Percentiles rank a stretch among this genome's conserved stretches.
Conservation (phyloP, 2,797 vertebrate species). For the Scomberomorus guttatus region DNA sequence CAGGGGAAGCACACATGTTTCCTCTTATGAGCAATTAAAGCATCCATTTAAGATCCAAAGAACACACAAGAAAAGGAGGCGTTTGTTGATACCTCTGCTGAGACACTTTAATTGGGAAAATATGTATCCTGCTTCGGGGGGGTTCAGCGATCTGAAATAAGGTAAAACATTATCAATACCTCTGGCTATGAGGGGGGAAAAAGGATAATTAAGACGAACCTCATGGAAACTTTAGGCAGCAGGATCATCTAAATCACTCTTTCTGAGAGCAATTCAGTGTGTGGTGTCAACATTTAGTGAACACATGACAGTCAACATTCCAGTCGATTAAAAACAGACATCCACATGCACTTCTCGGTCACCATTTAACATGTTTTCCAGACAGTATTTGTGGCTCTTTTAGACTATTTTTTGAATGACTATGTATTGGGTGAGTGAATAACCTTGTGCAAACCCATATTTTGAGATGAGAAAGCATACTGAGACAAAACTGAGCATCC, state of each 20-base stretch:
- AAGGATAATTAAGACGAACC: not conserved
- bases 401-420: not conserved
- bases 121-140: not conserved
- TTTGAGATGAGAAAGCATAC: no score
- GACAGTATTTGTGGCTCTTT: not conserved
- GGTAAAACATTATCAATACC: no score
- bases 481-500: not conserved
- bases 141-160: no score
- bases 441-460: no score
- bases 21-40: not conserved
- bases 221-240: no score
- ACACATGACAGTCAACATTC: conserved; percentile 3
- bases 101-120: no score
- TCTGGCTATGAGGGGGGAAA: not conserved
- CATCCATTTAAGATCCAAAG: not conserved
- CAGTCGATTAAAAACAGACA: not conserved
- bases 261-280: no score
- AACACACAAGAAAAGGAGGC: not conserved
- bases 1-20: not conserved
- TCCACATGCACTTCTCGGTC: not conserved
- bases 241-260: no score
- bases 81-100: not conserved
- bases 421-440: not conserved
- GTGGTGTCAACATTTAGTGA: not conserved
- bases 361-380: no score